These are phyloP conservation scores for Leuciscus waleckii DNA, from an alignment of 2,797 vertebrate genomes.

Conservation along the genomic window DNA sequence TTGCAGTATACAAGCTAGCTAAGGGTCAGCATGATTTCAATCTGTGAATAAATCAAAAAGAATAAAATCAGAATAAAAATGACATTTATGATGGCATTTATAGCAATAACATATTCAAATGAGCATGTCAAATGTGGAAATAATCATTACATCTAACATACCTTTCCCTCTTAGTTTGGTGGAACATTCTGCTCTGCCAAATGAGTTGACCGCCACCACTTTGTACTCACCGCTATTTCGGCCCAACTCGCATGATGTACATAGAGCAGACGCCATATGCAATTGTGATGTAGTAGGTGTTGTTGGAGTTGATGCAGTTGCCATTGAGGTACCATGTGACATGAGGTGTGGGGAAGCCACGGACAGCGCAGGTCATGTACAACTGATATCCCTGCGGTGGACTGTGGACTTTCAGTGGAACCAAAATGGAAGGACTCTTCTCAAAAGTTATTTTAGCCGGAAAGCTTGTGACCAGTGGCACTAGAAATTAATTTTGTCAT, in stretches of 20 bases:
- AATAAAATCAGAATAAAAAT: not conserved
- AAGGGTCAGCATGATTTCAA: not conserved
- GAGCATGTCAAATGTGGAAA: not conserved
- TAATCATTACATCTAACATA: constrained; percentile 56
- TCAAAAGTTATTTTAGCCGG: constrained; percentile 66
- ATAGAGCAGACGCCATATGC: constrained; percentile 86
- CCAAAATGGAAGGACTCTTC: constrained; percentile 83
- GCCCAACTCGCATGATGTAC: constrained; percentile 77
- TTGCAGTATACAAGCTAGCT: not conserved
- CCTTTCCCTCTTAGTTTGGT: constrained; percentile 81
- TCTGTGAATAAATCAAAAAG: constrained; percentile 3
- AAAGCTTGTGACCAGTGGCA: constrained; percentile 23
- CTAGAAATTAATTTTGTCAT: not conserved
- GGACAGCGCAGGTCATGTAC: constrained; percentile 88
- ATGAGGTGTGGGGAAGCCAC: constrained; percentile 78
- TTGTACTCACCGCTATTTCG: constrained; percentile 82
- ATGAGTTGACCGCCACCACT: constrained; percentile 80
- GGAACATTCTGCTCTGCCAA: constrained; percentile 80
- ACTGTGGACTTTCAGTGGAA: constrained; percentile 82
- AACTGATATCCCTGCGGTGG: constrained; percentile 78
- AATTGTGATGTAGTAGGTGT: constrained; percentile 81
- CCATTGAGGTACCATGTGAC: constrained; percentile 85
- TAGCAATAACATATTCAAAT: not conserved
- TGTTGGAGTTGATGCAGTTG: constrained; percentile 79
- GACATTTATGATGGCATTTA: not conserved